Percentiles rank a stretch among this genome's conserved stretches.
phyloP scores from a whole-genome alignment of 2,113 vertebrate genomes.

The Pungitius pungitius region DNA sequence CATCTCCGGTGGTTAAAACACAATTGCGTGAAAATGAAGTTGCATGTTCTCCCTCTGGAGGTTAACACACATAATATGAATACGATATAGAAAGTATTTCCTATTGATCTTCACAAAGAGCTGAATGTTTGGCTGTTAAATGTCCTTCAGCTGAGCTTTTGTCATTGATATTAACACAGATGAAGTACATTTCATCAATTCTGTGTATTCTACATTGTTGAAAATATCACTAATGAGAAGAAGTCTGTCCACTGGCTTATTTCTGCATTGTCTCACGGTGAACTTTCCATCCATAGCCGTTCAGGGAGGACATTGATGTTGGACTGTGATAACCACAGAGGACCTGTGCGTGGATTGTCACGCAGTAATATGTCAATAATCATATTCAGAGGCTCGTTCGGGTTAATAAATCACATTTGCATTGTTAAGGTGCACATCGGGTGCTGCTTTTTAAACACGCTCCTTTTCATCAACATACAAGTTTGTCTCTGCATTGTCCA shows the following conservation, averaged over 20 bases:
- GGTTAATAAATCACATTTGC: slow-evolving; percentile 5
- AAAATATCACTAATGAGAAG: slow-evolving; percentile 32
- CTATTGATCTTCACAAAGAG: background rate
- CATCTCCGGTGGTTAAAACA: background rate
- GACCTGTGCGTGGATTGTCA: background rate
- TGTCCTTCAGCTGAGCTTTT: slow-evolving; percentile 1
- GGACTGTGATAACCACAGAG: slow-evolving; percentile 11
- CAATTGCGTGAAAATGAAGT: background rate
- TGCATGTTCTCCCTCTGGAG: background rate
- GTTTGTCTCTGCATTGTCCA: background rate
- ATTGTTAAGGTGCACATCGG: background rate
- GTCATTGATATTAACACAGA: slow-evolving; percentile 1
- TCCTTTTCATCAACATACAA: slow-evolving; percentile 31
- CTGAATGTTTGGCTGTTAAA: slow-evolving; percentile 3
- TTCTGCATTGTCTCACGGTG: slow-evolving; percentile 19
- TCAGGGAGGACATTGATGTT: slow-evolving; percentile 36
- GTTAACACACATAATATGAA: background rate
- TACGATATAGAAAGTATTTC: too few species aligned
- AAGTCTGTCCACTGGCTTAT: slow-evolving; percentile 22
- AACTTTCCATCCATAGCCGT: slow-evolving; percentile 27
- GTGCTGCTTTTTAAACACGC: slow-evolving; percentile 4
- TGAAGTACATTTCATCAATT: slow-evolving; percentile 13
- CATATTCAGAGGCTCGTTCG: slow-evolving; percentile 5
- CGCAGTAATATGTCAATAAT: background rate
- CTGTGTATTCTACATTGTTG: slow-evolving; percentile 21